Conservation (phyloP, 2,888 invertebrate genomes). For the Neoitamus cyanurus region DNA sequence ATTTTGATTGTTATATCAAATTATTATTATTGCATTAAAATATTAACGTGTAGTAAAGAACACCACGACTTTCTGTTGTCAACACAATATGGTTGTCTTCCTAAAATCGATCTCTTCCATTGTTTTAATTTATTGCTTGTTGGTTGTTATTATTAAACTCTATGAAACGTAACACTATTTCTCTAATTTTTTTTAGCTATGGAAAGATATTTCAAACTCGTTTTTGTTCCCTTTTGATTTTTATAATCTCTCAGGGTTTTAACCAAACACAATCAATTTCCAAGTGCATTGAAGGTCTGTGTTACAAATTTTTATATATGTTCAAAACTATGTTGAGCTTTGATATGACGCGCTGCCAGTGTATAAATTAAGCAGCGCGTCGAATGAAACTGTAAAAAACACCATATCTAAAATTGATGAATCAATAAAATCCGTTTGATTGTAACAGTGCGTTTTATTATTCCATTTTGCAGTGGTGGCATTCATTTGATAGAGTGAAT, state of each 20-base stretch:
- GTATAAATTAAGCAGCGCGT: conserved; percentile 39
- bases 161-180: too few relatives aligned
- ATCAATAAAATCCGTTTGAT: conserved; percentile 39
- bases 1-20: too few relatives aligned
- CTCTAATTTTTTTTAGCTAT: too few relatives aligned
- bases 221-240: neutral
- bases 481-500: too few relatives aligned
- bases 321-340: conserved; percentile 31
- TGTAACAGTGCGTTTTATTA: neutral
- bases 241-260: neutral
- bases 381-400: conserved; percentile 53
- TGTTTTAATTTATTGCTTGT: too few relatives aligned
- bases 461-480: neutral
- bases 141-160: too few relatives aligned
- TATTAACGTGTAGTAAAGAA: too few relatives aligned
- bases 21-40: too few relatives aligned
- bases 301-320: neutral
- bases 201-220: too few relatives aligned
- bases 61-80: too few relatives aligned
- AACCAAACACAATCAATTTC: neutral
- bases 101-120: too few relatives aligned
- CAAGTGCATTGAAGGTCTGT: neutral
- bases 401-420: conserved; percentile 52
- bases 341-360: conserved; percentile 19
- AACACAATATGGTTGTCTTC: too few relatives aligned